Base-by-base conservation (phyloP, 2,888 invertebrate species). In the Eubasilissa splendida region DNA sequence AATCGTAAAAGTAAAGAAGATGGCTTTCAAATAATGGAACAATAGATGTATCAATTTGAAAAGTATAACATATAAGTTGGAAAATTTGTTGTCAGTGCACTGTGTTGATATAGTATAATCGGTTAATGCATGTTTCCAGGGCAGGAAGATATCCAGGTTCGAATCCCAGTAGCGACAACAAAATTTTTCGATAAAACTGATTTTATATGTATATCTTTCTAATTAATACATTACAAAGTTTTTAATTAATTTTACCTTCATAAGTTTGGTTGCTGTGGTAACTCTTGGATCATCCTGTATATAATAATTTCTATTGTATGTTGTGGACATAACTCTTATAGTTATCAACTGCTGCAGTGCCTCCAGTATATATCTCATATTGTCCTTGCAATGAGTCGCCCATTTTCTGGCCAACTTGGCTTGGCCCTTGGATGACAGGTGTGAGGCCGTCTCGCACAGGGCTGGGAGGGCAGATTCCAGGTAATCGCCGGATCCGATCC, bases 331-430 rank as follows among this genome's bases (percentile, higher is more conserved):
- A 10, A 97, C 95, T 86, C 95, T 93, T 31, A 97, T 90, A 0
- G 97, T 97, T 84, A 98, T 95, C 66, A 97, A 91, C 87, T 97
- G 97, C 86, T 98, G 98, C 22, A 97, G 89, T 42, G 95, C 93
- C 86, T 96, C 94, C 80, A 96, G 87, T 74, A 96, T 92, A 84
- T 91, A 92, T 42, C 93, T 92, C 68, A 96, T 88, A 77, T 91
- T 92, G 54, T 91, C 91, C 84, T 92, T 92, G 85, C 93, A 93
- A 85, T 94, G 92, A 60, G 91, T 91, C 0, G 96, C 93, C 97
- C 97, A 97, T 12, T 95, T 92, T 1, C 93, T 91, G 0, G 96
- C 96, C 76, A 98, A 87, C 86, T 93, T 93, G 1, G 95, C 96
- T 90, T 97, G 96, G 7, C 79, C 90, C 89, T 91, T 90, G 2